phyloP scores from a whole-genome alignment of 2,888 invertebrate genomes.

The Lomographa bimaculata region DNA sequence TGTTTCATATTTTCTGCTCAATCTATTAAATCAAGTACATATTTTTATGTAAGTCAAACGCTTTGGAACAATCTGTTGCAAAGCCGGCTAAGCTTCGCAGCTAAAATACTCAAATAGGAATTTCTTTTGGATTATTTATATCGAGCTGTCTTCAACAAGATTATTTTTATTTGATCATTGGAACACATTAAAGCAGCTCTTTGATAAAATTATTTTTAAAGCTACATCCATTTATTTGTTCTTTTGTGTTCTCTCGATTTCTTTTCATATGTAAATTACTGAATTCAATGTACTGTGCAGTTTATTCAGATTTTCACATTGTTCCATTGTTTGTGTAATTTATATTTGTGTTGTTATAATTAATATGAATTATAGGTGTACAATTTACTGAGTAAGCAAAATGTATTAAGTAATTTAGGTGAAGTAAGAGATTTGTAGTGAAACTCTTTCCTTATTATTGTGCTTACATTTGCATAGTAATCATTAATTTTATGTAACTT shows the following conservation, averaged over 20 bases:
- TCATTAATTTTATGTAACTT: not conserved
- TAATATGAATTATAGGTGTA: no score
- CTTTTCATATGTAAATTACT: constrained; percentile 19
- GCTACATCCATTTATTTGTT: not conserved
- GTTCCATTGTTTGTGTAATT: no score
- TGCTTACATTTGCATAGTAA: constrained; percentile 5
- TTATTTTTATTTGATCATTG: constrained; percentile 1
- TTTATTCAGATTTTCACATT: constrained; percentile 20
- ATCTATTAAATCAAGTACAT: constrained; percentile 7
- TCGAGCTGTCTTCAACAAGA: not conserved
- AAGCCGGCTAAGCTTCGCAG: no score
- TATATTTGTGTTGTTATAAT: no score
- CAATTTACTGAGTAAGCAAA: constrained; percentile 8
- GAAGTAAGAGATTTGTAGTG: constrained; percentile 9
- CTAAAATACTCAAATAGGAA: not conserved
- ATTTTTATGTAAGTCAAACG: constrained; percentile 5
- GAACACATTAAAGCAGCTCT: no score
- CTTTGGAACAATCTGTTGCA: constrained; percentile 1
- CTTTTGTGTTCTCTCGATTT: constrained; percentile 5
- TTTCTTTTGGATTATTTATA: not conserved
- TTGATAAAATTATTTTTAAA: no score
- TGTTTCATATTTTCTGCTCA: constrained; percentile 10
- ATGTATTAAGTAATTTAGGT: constrained; percentile 14
- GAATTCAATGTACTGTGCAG: constrained; percentile 9
- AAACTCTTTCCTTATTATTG: constrained; percentile 13